Base-by-base conservation (phyloP, 2,113 vertebrate species). In the Rhodinocichla rosea region DNA sequence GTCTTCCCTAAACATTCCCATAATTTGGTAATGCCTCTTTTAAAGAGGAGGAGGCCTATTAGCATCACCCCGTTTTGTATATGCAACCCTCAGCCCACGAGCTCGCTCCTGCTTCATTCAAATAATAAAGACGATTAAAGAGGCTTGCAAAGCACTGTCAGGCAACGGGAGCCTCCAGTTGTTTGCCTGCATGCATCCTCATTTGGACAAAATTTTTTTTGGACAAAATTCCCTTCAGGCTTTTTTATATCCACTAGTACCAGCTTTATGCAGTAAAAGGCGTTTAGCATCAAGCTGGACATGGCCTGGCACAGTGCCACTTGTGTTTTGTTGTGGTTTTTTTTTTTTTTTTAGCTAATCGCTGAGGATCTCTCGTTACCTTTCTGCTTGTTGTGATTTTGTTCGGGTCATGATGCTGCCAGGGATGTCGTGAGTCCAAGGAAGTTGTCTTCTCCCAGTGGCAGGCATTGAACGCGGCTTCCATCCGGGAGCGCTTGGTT, bases 241-340 rank as follows among this genome's bases (percentile, higher is more conserved):
- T 78, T 92, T 97, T 97, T 95, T 96, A 84, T 74, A 95, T 94
- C 95, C 73, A 71, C 50, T 80, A 90, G 93, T 87, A 97, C 96
- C 94, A 96, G 97, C 95, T 97, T 97, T 96, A 94, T 96, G 97
- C 95, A 97, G 94, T 97, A 98, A 98, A 98, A 97, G 97, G 97
- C 94, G 39, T 97, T 98, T 97, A 98, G 97, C 97, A 97, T 96
- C 97, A 96, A 95, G 97, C 98, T 97, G 97, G 98, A 97, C 98
- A 94, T 47, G 95, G 96, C 95, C 95, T 98, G 98, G 98, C 98
- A 90, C n/a, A 3, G 87, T 97, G 98, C 98, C 98, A 98, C 95
- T 89, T 62, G 53, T 50, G 56, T 49, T 55, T 21, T n/a, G 40
- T 39, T 15, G 50, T 40, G 37, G 6, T 3, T 35, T 33, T 57